Evolutionary conservation across 2,888 invertebrate genomes (phyloP), one percentile per base, ranked within the genome.

Genomic region (Xanthorhoe designata): DNA sequence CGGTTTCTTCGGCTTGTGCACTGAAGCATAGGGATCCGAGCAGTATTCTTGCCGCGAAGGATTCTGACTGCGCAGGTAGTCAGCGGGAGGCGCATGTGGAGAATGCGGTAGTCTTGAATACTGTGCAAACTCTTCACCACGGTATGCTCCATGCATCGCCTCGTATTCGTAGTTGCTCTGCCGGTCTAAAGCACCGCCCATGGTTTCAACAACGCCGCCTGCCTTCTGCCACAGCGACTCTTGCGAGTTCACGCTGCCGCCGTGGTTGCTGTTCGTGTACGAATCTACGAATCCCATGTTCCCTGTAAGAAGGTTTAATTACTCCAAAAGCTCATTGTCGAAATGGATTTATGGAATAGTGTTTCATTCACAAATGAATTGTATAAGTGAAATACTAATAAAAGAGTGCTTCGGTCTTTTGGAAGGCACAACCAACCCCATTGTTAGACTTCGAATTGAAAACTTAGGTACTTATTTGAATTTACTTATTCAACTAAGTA

Each of bases 171-270:
- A 96, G 67, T 95, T 95, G 79, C 95, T 95, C 83, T 95, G 96
- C 61, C 95, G 91, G 76, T 96, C 96, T 79, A 95, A 83, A 67
- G 88, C 88, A 19, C 87, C 79, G 0, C 84, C 81, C 76, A 88
- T 81, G 82, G 95, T 95, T 61, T 95, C 95, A 60, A 95, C 95
- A 75, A 95, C 96, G 2, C 94, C 95, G n/a, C 96, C 97, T 0
- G 97, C 97, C 91, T 98, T 98, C 95, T 98, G 98, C 98, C 98
- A 98, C 80, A 98, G 91, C 47, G 98, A 98, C 88, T 98, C 98
- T 89, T 98, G 98, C 4, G 98, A 98, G 92, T 98, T 98, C 65
- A 98, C 98, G 79, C 98, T 98, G 75, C 98, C 98, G n/a, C 98
- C 98, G 88, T 98, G 98, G 93, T 98, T 98, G 68, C 98, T 98